Evolutionary conservation across 2,113 vertebrate genomes (phyloP).

Genomic region (Caranx melampygus): DNA sequence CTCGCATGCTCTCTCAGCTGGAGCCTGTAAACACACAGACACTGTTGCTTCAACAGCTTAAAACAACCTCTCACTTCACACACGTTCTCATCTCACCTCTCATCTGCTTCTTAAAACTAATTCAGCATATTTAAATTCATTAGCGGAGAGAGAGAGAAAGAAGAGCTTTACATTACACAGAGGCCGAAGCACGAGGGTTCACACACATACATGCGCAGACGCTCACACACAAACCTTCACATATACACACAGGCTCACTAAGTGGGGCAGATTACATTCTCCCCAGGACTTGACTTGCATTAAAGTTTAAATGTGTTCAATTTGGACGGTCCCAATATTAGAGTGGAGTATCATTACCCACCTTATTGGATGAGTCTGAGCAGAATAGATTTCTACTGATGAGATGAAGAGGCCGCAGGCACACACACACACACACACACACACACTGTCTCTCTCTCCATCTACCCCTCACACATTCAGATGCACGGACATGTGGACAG

Average conservation of each 20-base stretch:
- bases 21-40: conserved; percentile 53
- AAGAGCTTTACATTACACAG: conserved; percentile 40
- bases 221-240: conserved; percentile 6
- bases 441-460: conserved; percentile 4
- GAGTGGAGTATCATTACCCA: conserved; percentile 78
- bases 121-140: conserved; percentile 68
- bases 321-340: conserved; percentile 76
- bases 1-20: conserved; percentile 35
- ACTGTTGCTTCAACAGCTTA: conserved; percentile 47
- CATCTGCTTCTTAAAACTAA: conserved; percentile 46
- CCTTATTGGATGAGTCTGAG: conserved; percentile 79
- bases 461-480: conserved; percentile 21
- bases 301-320: conserved; percentile 82
- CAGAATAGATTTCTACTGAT: conserved; percentile 79
- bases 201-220: conserved; percentile 23
- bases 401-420: conserved; percentile 78
- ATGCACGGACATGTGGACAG: conserved; percentile 1
- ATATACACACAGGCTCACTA: conserved; percentile 39
- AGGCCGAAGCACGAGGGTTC: conserved; percentile 22
- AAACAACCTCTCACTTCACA: conserved; percentile 36
- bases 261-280: conserved; percentile 73
- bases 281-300: conserved; percentile 80
- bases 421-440: conserved; percentile 25
- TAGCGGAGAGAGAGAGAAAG: conserved; percentile 29
- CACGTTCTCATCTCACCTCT: conserved; percentile 44